Evolutionary conservation across 2,113 vertebrate genomes (phyloP), one percentile per base, ranked within the genome.

Genomic region (Turdus rufiventris): DNA sequence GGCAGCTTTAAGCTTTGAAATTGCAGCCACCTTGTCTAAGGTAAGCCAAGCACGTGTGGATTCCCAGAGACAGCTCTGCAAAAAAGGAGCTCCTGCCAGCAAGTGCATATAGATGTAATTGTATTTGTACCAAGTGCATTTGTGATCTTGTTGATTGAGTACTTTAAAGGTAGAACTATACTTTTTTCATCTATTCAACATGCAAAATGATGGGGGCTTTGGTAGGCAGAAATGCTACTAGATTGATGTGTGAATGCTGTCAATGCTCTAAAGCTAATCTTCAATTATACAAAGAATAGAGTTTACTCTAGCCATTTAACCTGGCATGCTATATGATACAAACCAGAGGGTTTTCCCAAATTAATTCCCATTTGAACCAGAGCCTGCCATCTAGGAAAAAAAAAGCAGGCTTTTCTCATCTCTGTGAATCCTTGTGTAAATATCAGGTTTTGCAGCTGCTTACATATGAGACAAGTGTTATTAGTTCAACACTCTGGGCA

Each of bases 381-480:
- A 83, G 63, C 67, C 63, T 81, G 72, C 84, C 73, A 82, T 85
- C 34, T 81, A 65, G 60, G 17, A 51, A 60, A 36, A 25, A 26
- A 34, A 79, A 45, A 1, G 4, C 80, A 89, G 84, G 38, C 73
- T 92, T 89, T 87, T 85, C 89, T 95, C 81, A 91, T 88, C 71
- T 95, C 87, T 79, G 77, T 89, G 89, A 95, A 97, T 94, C 66
- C 84, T 97, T 95, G 83, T 91, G 91, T 95, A 97, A 96, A 95
- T 96, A 97, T 89, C 96, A 96, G 74, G 66, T 96, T 96, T 93
- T 95, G 93, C 94, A 97, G 93, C 87, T 95, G 91, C 95, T 92
- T 89, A 95, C 80, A 75, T 47, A 76, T 25, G 61, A 93, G 89
- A 91, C 58, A 79, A 95, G 50, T 73, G 31, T 75, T 96, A 91